Evolutionary conservation across 2,797 vertebrate species (phyloP), one percentile per base, ranked within the genome.

Genomic region (Margarornis squamiger): DNA sequence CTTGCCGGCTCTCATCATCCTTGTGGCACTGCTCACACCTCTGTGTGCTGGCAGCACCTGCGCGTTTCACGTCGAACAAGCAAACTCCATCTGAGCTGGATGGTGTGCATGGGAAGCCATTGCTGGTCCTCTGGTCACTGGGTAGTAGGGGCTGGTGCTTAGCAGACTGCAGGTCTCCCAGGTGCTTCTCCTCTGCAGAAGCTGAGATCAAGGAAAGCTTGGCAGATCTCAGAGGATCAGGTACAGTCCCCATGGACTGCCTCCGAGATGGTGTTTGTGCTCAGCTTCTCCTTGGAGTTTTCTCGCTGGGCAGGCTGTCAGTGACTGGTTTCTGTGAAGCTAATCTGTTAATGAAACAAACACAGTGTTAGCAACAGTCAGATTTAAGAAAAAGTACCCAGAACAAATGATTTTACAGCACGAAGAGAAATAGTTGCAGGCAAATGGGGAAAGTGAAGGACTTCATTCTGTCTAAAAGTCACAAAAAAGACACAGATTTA

Each of bases 211-310:
- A 97, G 85, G 99, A 98, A 96, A 98, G 97, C 49, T 98, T 98
- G 81, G 98, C 97, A 78, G 99, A 98, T 96, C 98, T 98, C 97
- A 98, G 98, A 95, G 98, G 98, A 96, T 99, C 98, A 81, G 98
- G 98, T 86, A 98, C 97, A 93, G 99, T 99, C 98, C 99, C 99
- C 99, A 99, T 99, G 96, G 94, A 97, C 97, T 95, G 96, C 86
- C 61, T 80, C 66, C 0, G 2, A 70, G 51, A 23, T 6, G 55
- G 10, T 36, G 61, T 20, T 48, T 38, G 59, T 21, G 8, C 24
- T 92, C 59, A 78, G 82, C 19, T 86, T 85, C 67, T 75, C 43
- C 23, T 76, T 5, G 3, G 51, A 57, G 27, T 22, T 29, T 80
- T 94, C 58, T 68, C 0, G 0, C n/a, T 6, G 36, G 67, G 38